Evolutionary conservation across 2,888 invertebrate species (phyloP), one percentile per base, ranked within the genome.

Genomic region (Colostygia pectinataria): DNA sequence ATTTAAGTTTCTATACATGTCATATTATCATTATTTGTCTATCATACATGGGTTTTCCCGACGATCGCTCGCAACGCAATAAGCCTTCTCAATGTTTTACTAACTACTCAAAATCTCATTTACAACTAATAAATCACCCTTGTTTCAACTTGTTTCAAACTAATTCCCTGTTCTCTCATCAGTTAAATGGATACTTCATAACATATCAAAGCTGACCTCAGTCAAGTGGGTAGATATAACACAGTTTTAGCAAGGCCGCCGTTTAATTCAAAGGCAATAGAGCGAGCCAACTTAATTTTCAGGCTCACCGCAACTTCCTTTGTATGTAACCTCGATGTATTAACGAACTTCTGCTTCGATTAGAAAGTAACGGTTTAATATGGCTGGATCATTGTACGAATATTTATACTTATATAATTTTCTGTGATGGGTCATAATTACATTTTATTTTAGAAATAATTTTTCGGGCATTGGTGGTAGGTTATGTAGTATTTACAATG

Each of bases 251-350:
- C 54, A 61, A 59, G 63, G 65, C 71, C 64, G 68, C 71, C 76
- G 78, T 77, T 83, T 83, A 81, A 86, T 87, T 83, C 78, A 75
- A 77, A 82, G 78, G 86, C 86, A 87, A 85, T 85, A 83, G 83
- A 84, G 81, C 85, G 80, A 66, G 69, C 74, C 80, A 83, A 85
- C 83, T 84, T 86, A 83, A 88, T 89, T 88, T 87, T 86, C 85
- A 81, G 82, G 83, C 78, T 85, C 81, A 77, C 82, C 80, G 83
- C 84, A 80, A 81, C 65, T 80, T 80, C 83, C 87, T 87, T 86
- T 86, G 85, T 84, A 80, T 77, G 78, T 74, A 78, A 76, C 78
- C 77, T 77, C 75, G 69, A 59, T 66, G 74, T 76, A 79, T 82
- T 81, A 83, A 83, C 80, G 68, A 85, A 83, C 77, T 83, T 83